Evolutionary conservation across 2,113 vertebrate genomes (phyloP), one percentile per base, ranked within the genome.

Genomic region (Sander lucioperca): DNA sequence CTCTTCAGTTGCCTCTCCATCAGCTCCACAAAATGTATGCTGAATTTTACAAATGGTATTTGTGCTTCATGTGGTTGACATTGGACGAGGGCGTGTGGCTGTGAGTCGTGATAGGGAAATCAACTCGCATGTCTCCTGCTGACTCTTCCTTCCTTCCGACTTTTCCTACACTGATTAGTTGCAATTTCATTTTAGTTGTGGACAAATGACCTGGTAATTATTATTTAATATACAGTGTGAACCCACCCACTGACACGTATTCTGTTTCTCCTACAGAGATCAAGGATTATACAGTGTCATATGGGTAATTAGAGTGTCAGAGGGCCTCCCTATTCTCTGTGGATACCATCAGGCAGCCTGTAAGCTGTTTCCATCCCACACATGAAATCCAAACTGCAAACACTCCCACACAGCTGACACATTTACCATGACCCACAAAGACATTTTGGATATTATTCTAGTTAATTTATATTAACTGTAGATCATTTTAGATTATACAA

Each of bases 371-470:
- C 54, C 23, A 57, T 43, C 36, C 68, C 62, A 73, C 61, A 48
- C 68, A 80, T 33, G 59, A 72, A 81, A 84, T 81, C 33, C 53
- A 78, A 68, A 78, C 39, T 6, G 50, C 77, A 58, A 71, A 65
- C 74, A 58, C 39, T 50, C 56, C 65, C 48, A 64, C 66, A 61
- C 33, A 12, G 23, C 21, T 71, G 73, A 71, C 56, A 74, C 56
- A 76, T 6, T 10, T 23, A 67, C 5, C 27, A 13, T 67, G 45
- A 53, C n/a, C 33, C 1, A 25, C 69, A 15, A 1, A 79, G 18
- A 54, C 30, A 69, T 9, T 23, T 33, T 19, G 3, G 30, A 66
- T 19, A 15, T 64, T 4, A 10, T 45, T 45, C 45, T 30, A 54
- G 14, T 27, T 50, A 10, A 48, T 48, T 30, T 7, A 25, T 27